These are phyloP conservation scores for Diplosoma virens DNA, from an alignment of 23 tunicate genomes.

Conservation along the genomic window DNA sequence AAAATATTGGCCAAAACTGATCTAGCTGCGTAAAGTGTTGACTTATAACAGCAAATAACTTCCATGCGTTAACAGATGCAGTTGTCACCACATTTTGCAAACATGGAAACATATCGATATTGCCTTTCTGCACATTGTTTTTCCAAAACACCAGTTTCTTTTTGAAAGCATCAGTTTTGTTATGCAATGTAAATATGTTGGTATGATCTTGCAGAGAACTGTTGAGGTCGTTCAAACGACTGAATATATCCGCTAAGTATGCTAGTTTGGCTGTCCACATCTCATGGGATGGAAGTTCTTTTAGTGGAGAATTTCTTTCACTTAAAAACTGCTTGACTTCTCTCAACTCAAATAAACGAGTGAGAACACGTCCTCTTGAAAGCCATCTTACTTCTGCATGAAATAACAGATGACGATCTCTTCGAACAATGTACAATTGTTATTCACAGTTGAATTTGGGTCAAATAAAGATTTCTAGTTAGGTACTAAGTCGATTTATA, in stretches of 20 bases:
- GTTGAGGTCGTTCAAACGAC: constrained; percentile 69
- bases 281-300: constrained; percentile 62
- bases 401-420: too few relatives aligned
- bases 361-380: too few relatives aligned
- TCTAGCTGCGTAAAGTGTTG: constrained; percentile 33
- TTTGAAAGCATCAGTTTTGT: constrained; percentile 74
- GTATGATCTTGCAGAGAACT: constrained; percentile 54
- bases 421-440: too few relatives aligned
- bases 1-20: constrained; percentile 59
- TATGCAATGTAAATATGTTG: constrained; percentile 58
- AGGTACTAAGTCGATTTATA: too few relatives aligned
- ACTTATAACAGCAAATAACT: constrained; percentile 51
- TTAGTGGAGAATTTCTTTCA: constrained; percentile 47
- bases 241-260: constrained; percentile 62
- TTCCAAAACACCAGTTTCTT: constrained; percentile 44
- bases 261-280: constrained; percentile 60
- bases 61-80: constrained; percentile 52
- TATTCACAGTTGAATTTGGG: too few relatives aligned
- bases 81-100: constrained; percentile 6
- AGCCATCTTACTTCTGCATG: too few relatives aligned
- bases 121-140: constrained; percentile 60
- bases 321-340: background rate
- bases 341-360: too few relatives aligned
- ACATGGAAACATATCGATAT: constrained; percentile 71
- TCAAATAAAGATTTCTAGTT: too few relatives aligned